Percentiles rank a stretch among this genome's conserved stretches.
phyloP scores from a whole-genome alignment of 1,140 invertebrate species.

The Paraescarpia echinospica region DNA sequence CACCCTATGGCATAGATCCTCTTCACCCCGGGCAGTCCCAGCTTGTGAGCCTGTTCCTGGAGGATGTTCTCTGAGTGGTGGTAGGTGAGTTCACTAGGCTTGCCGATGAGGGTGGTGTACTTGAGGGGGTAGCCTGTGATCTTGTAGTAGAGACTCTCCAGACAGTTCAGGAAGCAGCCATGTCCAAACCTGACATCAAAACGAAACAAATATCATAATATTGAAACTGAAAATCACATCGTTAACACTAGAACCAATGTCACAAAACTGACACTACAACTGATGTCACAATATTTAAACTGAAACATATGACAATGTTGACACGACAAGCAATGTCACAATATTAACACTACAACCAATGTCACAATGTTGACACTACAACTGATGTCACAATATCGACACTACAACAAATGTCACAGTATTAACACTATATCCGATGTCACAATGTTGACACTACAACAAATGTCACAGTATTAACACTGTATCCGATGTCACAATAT shows the following conservation, averaged over 20 bases:
- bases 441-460: too few relatives aligned
- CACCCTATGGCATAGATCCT: constrained; percentile 58
- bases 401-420: background rate
- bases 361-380: background rate
- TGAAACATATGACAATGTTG: background rate
- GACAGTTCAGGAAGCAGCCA: constrained; percentile 54
- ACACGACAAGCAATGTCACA: background rate
- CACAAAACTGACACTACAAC: background rate
- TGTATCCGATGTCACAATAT: background rate
- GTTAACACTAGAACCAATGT: background rate
- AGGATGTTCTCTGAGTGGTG: constrained; percentile 55
- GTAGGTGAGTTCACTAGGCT: constrained; percentile 58
- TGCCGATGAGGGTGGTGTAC: constrained; percentile 56
- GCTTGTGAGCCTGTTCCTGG: constrained; percentile 43
- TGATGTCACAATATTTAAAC: background rate
- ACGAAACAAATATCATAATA: background rate
- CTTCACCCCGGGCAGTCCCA: constrained; percentile 48
- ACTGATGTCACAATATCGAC: background rate
- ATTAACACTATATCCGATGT: background rate
- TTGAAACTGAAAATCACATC: background rate
- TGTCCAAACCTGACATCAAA: constrained; percentile 53
- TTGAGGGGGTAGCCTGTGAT: constrained; percentile 53
- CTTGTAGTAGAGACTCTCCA: constrained; percentile 59
- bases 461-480: background rate
- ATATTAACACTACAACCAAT: background rate